Evolutionary conservation across 2,113 vertebrate species (phyloP), one percentile per base, ranked within the genome.

Genomic region (Synodontis membranacea): DNA sequence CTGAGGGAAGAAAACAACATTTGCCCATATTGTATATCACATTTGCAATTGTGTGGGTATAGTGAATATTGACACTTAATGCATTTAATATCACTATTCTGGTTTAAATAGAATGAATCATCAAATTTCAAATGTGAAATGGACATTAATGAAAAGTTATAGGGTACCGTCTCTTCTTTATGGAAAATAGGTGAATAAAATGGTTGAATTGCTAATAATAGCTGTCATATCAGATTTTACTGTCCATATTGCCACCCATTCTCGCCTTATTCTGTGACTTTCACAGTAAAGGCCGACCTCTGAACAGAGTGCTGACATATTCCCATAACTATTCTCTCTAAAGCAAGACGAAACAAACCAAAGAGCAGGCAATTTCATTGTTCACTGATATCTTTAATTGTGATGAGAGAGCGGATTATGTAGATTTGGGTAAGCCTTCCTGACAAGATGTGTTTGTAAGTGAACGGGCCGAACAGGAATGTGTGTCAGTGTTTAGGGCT

Each of bases 331-430:
- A 83, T 88, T 86, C 88, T 88, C 86, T 86, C 91, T 85, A 90
- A 89, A 92, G 92, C 91, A 91, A 92, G 93, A 92, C 92, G 93
- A 95, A 95, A 94, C 93, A 94, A 95, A 94, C 94, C 93, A 90
- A 93, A 91, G 93, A 94, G 93, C 93, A 94, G 94, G 93, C 94
- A 95, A 95, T 96, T 94, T 95, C 94, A 95, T 96, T 96, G 94
- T 96, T 95, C 94, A 94, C 86, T 94, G 94, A 93, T 95, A 95
- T 95, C 94, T 95, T 95, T 95, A 95, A 95, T 96, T 96, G 95
- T 94, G 94, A 94, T 94, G 93, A 93, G 88, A 94, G 92, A 90
- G 87, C 75, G 94, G 95, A 95, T 96, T 96, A 96, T 95, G 95
- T 93, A 95, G 95, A 96, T 95, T 95, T 93, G 83, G 81, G 91